These are phyloP conservation scores for Gymnocephalus cernua DNA, from an alignment of 2,113 vertebrate genomes.

Conservation along the genomic window DNA sequence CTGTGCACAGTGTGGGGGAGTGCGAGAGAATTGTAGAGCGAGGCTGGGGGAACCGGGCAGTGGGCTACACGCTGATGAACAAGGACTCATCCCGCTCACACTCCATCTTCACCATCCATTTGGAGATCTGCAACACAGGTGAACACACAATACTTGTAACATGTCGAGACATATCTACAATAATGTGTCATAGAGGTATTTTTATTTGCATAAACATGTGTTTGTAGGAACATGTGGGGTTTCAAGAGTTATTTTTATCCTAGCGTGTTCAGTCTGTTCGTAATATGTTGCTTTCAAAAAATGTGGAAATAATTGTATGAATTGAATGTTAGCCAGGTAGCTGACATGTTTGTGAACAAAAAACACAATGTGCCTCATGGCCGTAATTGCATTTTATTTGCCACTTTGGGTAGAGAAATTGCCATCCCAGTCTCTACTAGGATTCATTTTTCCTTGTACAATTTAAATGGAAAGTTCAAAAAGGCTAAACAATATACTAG, in stretches of 20 bases:
- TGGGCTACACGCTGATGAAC: constrained; percentile 91
- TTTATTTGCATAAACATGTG: background rate
- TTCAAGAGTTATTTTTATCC: background rate
- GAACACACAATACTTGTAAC: constrained; percentile 11
- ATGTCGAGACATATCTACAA: background rate
- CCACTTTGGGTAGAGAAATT: background rate
- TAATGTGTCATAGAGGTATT: background rate
- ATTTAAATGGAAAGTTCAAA: background rate
- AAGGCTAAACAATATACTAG: background rate
- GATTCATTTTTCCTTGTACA: background rate
- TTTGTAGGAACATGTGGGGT: background rate
- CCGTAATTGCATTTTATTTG: background rate
- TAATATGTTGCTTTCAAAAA: background rate
- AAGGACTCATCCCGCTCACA: constrained; percentile 92
- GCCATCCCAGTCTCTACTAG: background rate
- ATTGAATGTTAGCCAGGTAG: background rate
- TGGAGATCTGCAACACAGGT: constrained; percentile 90
- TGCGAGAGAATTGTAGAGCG: constrained; percentile 89
- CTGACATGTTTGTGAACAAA: background rate
- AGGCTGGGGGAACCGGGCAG: constrained; percentile 90
- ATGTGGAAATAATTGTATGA: background rate
- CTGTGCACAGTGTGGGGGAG: constrained; percentile 86
- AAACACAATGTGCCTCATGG: background rate
- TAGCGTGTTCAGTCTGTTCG: background rate
- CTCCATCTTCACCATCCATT: constrained; percentile 90